These are phyloP conservation scores for Malacoctenus gilli DNA, from an alignment of 2,797 vertebrate species.

Conservation along the genomic window DNA sequence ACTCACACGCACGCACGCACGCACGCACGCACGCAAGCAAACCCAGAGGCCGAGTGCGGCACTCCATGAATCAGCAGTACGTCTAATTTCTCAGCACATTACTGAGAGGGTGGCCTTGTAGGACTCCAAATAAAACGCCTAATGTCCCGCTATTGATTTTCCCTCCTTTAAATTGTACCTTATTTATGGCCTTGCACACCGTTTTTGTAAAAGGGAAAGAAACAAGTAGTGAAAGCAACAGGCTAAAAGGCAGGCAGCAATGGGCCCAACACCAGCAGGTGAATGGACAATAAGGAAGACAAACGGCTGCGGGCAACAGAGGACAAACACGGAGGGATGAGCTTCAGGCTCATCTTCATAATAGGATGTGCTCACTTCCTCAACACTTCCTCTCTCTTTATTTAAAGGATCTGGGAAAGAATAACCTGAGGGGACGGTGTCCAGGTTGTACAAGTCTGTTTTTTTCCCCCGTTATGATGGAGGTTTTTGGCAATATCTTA, in stretches of 20 bases:
- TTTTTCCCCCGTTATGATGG: constrained; percentile 45
- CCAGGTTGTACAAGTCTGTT: constrained; percentile 10
- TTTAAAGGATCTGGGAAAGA: constrained; percentile 58
- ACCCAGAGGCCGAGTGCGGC: constrained; percentile 17
- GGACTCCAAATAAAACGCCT: constrained; percentile 77
- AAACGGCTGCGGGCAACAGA: constrained; percentile 47
- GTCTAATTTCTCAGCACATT: constrained; percentile 76
- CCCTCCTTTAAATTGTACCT: constrained; percentile 75
- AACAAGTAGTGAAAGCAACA: constrained; percentile 40
- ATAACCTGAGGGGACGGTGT: constrained; percentile 3
- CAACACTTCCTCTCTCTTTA: constrained; percentile 41
- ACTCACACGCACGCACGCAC: not conserved
- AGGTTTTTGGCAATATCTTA: constrained; percentile 50
- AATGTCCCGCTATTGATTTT: constrained; percentile 81
- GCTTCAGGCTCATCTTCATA: constrained; percentile 32
- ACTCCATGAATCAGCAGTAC: constrained; percentile 69
- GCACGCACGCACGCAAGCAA: constrained; percentile 10
- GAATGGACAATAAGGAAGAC: constrained; percentile 51
- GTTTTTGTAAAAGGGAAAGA: constrained; percentile 30
- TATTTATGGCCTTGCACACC: constrained; percentile 72
- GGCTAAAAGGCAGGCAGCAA: constrained; percentile 29
- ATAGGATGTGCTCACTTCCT: constrained; percentile 49
- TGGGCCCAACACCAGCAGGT: constrained; percentile 38
- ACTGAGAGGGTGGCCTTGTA: constrained; percentile 67
- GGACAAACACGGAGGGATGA: constrained; percentile 41